Evolutionary conservation across 2,113 vertebrate genomes (phyloP), one percentile per base, ranked within the genome.

Genomic region (Pipa parva): DNA sequence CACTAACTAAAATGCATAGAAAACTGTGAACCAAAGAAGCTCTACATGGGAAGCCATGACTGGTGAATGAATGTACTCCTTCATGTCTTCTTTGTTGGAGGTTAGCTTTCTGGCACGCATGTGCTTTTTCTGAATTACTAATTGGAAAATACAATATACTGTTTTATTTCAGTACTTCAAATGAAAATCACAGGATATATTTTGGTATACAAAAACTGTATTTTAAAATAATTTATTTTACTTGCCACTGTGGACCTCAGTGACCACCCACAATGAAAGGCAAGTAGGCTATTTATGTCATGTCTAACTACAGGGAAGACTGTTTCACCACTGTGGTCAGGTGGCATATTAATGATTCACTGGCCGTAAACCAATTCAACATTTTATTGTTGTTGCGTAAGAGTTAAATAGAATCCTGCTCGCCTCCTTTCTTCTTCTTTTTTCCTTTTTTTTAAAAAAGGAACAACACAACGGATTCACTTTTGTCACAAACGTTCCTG

Each of bases 81-180:
- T 68, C 65, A 68, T 68, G 46, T 59, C 65, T 37, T 68, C 26
- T 68, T 68, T 68, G 65, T 49, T 52, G 65, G 65, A 59, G 56
- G 65, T 51, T n/a, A 51, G 56, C 36, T 68, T 68, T 59, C 57
- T 60, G 56, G 42, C 59, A 45, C 59, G 54, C 46, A 26, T 67
- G 56, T 49, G 58, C n/a, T 67, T 65, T 68, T 68, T 68, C 29
- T 68, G 64, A 55, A 59, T 68, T 68, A 59, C 65, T 68, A 60
- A 68, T 68, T 68, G 65, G 65, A 68, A 68, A 68, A 68, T 68
- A 52, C 56, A 51, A 56, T 60, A 59, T 59, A 68, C 56, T 26
- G 56, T 68, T 60, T 59, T 68, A 68, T 68, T 59, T 68, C 65
- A 45, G 51, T 52, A 46, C 58, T 68, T 68, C 65, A 68, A 50